phyloP scores from a whole-genome alignment of 2,888 invertebrate species.

The Neria commutata region DNA sequence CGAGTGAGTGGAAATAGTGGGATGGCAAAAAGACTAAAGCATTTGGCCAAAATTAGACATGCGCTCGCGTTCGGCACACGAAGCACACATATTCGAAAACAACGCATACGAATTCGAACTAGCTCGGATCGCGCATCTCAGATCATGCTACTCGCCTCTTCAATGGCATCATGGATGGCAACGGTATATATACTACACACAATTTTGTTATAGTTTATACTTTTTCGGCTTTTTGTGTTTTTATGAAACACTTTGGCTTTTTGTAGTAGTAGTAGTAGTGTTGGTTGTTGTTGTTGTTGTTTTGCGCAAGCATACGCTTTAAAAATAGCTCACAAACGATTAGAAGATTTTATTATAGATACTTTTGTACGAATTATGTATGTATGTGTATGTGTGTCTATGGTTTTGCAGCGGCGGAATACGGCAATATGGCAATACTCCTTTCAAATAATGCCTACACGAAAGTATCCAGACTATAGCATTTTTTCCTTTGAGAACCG shows the following conservation, averaged over 20 bases:
- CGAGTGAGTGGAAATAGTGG: not conserved
- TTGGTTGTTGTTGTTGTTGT: conserved; percentile 1
- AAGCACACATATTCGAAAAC: not conserved
- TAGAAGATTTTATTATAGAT: conserved; percentile 9
- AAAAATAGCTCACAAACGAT: conserved; percentile 31
- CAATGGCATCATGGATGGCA: conserved; percentile 2
- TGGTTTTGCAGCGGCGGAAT: too few species aligned
- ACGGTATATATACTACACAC: not conserved
- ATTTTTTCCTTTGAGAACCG: too few species aligned
- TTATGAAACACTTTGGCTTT: conserved; percentile 1
- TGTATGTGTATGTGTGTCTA: too few species aligned
- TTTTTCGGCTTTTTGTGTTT: not conserved
- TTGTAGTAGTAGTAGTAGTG: not conserved
- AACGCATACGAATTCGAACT: too few species aligned
- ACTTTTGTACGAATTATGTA: not conserved
- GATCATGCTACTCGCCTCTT: too few species aligned
- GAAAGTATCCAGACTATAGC: too few species aligned
- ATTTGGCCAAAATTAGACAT: conserved; percentile 60
- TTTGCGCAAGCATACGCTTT: conserved; percentile 20
- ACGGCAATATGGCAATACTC: too few species aligned
- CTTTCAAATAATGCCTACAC: too few species aligned
- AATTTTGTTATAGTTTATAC: conserved; percentile 5
- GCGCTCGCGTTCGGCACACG: conserved; percentile 24
- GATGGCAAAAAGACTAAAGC: conserved; percentile 32
- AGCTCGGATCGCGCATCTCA: too few species aligned